phyloP scores from a whole-genome alignment of 2,113 vertebrate species.

The Camarhynchus parvulus region DNA sequence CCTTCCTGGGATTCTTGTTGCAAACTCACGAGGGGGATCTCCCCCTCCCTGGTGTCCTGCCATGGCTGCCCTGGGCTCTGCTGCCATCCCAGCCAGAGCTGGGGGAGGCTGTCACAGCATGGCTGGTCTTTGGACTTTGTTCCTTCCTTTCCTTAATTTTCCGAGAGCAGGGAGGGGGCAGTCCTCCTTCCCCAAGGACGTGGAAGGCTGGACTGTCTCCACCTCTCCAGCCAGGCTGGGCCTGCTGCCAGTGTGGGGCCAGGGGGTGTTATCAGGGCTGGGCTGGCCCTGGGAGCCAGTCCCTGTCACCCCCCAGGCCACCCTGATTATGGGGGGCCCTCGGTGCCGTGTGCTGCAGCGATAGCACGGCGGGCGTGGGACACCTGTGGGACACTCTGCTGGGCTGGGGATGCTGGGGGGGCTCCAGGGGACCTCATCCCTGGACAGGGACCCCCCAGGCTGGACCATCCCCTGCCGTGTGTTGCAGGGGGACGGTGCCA shows the following conservation, averaged over 20 bases:
- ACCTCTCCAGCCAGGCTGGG: neutral
- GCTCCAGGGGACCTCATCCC: neutral
- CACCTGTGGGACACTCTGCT: neutral
- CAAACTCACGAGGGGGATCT: neutral
- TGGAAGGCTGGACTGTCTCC: neutral
- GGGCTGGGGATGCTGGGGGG: neutral
- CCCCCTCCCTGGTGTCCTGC: neutral
- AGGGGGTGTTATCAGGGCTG: constrained; percentile 33
- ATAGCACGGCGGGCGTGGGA: neutral
- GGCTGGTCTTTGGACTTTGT: neutral
- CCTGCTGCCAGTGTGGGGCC: neutral
- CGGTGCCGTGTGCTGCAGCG: neutral
- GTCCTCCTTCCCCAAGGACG: neutral
- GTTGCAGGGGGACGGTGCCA: constrained; percentile 74
- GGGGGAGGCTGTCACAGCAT: accelerated
- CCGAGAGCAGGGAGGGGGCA: neutral
- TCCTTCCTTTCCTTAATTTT: neutral
- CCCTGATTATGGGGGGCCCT: neutral
- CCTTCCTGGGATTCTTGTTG: neutral
- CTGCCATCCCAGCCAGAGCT: accelerated
- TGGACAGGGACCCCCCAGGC: neutral
- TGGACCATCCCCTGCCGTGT: accelerated
- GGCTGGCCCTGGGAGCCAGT: neutral
- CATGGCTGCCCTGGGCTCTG: neutral
- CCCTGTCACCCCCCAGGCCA: neutral